Percentiles rank a stretch among this genome's conserved stretches.
These are phyloP conservation scores for Dromiciops gliroides DNA, from an alignment of 2,113 vertebrate genomes.

Conservation along the genomic window DNA sequence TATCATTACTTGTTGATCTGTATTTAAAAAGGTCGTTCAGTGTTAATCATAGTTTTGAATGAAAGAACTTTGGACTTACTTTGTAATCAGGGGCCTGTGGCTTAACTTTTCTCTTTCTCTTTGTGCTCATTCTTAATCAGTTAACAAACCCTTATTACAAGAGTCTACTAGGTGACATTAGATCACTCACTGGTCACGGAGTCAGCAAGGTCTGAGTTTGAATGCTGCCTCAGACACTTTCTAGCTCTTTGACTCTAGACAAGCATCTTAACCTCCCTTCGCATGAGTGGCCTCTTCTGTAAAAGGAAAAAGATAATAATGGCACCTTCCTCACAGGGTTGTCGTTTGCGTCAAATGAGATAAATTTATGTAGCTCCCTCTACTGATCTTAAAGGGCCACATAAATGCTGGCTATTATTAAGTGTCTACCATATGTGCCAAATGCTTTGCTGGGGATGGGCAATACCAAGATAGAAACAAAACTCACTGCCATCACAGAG, in stretches of 20 bases:
- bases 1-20: not conserved
- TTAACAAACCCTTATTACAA: not conserved
- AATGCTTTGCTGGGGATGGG: not conserved
- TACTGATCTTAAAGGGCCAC: not conserved
- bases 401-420: not conserved
- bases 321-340: not conserved
- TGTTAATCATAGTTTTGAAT: constrained; percentile 6
- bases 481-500: not conserved
- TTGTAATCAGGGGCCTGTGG: not conserved
- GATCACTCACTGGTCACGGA: not conserved
- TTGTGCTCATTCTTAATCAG: not conserved
- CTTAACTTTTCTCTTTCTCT: not conserved
- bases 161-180: not conserved
- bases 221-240: not conserved
- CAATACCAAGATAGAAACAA: not conserved
- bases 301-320: not conserved
- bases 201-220: not conserved
- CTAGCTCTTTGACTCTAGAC: not conserved
- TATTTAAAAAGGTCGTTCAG: constrained; percentile 12
- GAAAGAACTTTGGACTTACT: not conserved
- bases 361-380: not conserved
- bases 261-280: not conserved
- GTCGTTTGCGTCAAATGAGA: not conserved
- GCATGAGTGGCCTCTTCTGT: not conserved
- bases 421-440: not conserved